Base-by-base conservation (phyloP, 2,888 invertebrate genomes). In the Apantesis nais region DNA sequence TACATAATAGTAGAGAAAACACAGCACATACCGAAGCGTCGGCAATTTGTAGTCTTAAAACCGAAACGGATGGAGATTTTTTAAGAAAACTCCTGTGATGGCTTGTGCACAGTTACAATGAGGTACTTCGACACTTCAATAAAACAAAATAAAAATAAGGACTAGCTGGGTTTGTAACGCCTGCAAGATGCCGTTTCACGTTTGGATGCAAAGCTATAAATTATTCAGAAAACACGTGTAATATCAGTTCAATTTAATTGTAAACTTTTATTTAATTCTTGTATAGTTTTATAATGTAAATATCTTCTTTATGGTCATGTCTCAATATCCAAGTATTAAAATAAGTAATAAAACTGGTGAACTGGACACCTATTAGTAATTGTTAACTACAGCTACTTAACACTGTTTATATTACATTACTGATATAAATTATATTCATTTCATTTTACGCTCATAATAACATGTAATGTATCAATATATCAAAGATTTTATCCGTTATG, bases 301-400 rank as follows among this genome's bases (percentile, higher is more conserved):
- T 62, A 44, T 9, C 11, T 12, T 29, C 5, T 29, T 29, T 8
- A 2, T 9, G 8, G 12, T 37, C 29, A 19, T 16, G 29, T 44
- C 41, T 11, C 9, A 63, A 22, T 44, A 19, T 31, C 11, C 11
- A 31, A 63, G 52, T 65, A 12, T 41, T 16, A 11, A 63, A 29
- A 31, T 64, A 34, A 14, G 22, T 39, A 58, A 25, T 25, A 39
- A 25, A 9, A 55, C 37, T 66, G 39, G 39, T 25, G 1, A 29
- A 66, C 37, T 62, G 1, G 29, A 55, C 22, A 62, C 12, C 22
- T 61, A 60, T 66, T 66, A 41, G 19, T 66, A 41, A 39, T 16
- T 67, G 25, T 68, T 58, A 64, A 64, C 41, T 64, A 29, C 25
- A 63, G 29, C 14, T 31, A 63, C 55, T 68, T 58, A 66, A 66